Evolutionary conservation across 2,888 invertebrate species (phyloP), one percentile per base, ranked within the genome.

Genomic region (Troides aeacus): DNA sequence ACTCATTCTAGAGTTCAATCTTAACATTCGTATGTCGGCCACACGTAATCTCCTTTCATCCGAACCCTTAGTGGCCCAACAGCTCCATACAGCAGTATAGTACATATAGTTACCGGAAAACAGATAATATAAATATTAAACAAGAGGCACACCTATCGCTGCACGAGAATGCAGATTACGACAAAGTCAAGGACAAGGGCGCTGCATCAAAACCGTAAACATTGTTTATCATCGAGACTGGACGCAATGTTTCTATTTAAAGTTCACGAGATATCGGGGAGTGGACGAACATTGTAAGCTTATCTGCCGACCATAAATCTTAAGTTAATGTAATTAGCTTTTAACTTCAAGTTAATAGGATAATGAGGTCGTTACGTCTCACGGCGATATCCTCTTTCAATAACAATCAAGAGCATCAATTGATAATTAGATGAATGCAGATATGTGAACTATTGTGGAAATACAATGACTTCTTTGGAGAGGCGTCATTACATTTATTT

Each of bases 181-280:
- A 66, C 66, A 71, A 71, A 68, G 73, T 73, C 73, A 73, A 73
- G 72, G 73, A 66, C 71, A 39, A 39, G 30, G 30, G 60, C 63
- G 24, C 30, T 62, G 63, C 61, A 64, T 56, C 53, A 23, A 64
- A 68, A 64, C 24, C 56, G 39, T 63, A 36, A 24, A 12, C 61
- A 23, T 53, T 66, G 21, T 59, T 61, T 58, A 58, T 58, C 57
- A 23, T 36, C 61, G 17, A 1, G 17, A 18, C 21, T 59, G 59
- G 36, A 46, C n/a, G 10, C 50, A 5, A 23, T 12, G 57, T 21
- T 58, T 23, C 23, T 58, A 58, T 58, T 58, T 58, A 58, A 23
- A 58, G 57, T 23, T 58, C 12, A 23, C 57, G 24, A 58, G 23
- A 58, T 58, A 58, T 8, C 23, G n/a, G 23, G 10, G 18, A 53